A percentile compares a stretch with the other conserved stretches of the same genome.
Conservation (phyloP, 2,113 vertebrate species). For the Elgaria multicarinata region DNA sequence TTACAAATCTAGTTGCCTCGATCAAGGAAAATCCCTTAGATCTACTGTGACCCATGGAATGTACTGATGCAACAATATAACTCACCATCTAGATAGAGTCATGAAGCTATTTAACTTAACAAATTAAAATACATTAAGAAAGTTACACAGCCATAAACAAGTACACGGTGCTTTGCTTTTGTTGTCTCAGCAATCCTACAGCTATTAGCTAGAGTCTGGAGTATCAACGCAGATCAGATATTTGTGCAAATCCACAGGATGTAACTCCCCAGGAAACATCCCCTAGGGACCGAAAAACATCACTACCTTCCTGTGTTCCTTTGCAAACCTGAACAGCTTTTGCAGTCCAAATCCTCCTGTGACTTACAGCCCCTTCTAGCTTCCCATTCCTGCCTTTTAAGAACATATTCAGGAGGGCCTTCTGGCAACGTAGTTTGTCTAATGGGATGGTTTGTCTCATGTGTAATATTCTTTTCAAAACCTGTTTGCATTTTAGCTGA, state of each 20-base stretch:
- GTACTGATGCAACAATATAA: constrained; percentile 8
- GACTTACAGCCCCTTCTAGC: neutral
- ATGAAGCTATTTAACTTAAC: constrained; percentile 13
- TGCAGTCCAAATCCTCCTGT: constrained; percentile 14
- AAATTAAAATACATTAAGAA: constrained; percentile 13
- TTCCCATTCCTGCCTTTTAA: constrained; percentile 25
- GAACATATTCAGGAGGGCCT: neutral
- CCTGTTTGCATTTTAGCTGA: neutral
- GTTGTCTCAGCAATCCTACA: constrained; percentile 29
- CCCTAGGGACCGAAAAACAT: neutral
- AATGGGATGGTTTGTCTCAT: neutral
- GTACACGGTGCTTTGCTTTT: constrained; percentile 2
- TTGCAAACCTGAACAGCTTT: neutral
- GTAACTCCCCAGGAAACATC: neutral
- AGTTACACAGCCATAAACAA: neutral
- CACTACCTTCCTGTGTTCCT: neutral
- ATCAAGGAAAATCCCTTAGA: neutral
- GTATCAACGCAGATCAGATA: constrained; percentile 18
- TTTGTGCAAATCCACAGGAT: constrained; percentile 13
- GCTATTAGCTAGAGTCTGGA: constrained; percentile 12
- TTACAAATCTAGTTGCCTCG: neutral
- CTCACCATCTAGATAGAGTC: neutral
- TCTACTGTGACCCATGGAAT: constrained; percentile 1
- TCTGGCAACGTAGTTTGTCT: neutral
- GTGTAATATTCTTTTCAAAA: constrained; percentile 17